phyloP scores from a whole-genome alignment of 37 sponge, comb jelly and placozoan species.

The Hexactinellida sp. region DNA sequence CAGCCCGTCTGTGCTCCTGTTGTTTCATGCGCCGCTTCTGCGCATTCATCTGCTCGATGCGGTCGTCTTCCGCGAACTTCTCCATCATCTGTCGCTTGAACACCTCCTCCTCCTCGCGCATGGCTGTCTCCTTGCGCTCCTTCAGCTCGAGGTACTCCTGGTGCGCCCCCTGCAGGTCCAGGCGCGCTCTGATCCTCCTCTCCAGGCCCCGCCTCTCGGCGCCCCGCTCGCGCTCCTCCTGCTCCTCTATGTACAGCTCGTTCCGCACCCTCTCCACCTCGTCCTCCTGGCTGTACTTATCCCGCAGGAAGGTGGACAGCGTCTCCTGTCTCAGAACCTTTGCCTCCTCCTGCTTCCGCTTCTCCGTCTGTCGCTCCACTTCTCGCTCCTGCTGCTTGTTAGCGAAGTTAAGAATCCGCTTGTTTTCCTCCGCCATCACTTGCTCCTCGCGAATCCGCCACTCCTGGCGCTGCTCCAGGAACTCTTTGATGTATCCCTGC shows the following conservation, averaged over 20 bases:
- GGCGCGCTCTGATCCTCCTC: slow-evolving; percentile 20
- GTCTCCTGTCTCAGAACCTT: slow-evolving; percentile 40
- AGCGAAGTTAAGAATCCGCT: slow-evolving; percentile 67
- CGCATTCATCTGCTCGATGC: slow-evolving; percentile 90
- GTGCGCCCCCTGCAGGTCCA: slow-evolving; percentile 76
- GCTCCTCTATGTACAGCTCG: slow-evolving; percentile 84
- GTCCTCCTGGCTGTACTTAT: slow-evolving; percentile 28
- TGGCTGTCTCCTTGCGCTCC: slow-evolving; percentile 35
- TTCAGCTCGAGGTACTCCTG: slow-evolving; percentile 53
- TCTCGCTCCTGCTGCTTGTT: slow-evolving; percentile 74
- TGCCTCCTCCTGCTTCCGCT: slow-evolving; percentile 58
- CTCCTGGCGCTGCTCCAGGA: slow-evolving; percentile 68
- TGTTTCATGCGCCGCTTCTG: slow-evolving; percentile 97
- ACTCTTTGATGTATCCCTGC: slow-evolving; percentile 64
- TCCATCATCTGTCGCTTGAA: slow-evolving; percentile 84
- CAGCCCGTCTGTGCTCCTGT: slow-evolving; percentile 79
- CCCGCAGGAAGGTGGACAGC: slow-evolving; percentile 21
- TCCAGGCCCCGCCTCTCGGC: slow-evolving; percentile 43
- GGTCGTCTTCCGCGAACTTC: slow-evolving; percentile 93
- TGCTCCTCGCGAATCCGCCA: slow-evolving; percentile 73
- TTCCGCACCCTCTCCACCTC: slow-evolving; percentile 83
- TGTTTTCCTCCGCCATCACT: slow-evolving; percentile 91
- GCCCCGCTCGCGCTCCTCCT: slow-evolving; percentile 74
- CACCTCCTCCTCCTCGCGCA: slow-evolving; percentile 68
- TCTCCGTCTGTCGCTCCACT: slow-evolving; percentile 40